These are phyloP conservation scores for Geophilus truncorum DNA, from an alignment of 2,888 invertebrate genomes.

Conservation along the genomic window DNA sequence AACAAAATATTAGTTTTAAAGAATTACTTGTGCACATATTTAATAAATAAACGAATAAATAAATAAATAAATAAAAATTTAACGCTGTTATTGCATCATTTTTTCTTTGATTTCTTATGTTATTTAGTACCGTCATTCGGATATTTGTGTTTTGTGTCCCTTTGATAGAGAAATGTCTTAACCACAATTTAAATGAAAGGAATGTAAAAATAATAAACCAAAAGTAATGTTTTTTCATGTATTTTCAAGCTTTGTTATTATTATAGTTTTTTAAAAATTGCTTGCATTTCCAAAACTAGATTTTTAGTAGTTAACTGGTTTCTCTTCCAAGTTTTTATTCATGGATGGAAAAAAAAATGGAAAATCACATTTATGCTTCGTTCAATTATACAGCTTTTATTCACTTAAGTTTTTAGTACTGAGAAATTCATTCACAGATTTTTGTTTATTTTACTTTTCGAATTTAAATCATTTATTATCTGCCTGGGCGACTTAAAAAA, in stretches of 20 bases:
- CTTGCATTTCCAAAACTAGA: not conserved
- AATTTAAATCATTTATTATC: not conserved
- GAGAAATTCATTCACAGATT: not conserved
- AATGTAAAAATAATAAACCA: not conserved
- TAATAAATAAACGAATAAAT: not conserved
- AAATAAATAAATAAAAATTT: too few species aligned
- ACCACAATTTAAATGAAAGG: not conserved
- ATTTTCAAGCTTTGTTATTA: not conserved
- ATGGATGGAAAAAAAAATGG: not conserved
- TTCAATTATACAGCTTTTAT: not conserved
- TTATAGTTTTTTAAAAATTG: not conserved
- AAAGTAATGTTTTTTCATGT: slow-evolving; percentile 11
- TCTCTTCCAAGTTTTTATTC: not conserved
- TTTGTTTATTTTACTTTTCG: too few species aligned
- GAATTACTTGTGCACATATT: slow-evolving; percentile 3
- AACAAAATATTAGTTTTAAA: not conserved
- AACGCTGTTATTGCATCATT: slow-evolving; percentile 23
- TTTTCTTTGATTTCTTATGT: not conserved
- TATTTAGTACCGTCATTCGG: not conserved
- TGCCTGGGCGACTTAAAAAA: not conserved
- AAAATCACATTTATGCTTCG: not conserved
- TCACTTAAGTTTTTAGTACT: not conserved
- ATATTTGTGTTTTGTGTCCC: not conserved
- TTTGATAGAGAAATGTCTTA: not conserved
- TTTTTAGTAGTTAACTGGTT: not conserved